Evolutionary conservation across 1,140 invertebrate genomes (phyloP).

Genomic region (Dinoponera quadriceps): DNA sequence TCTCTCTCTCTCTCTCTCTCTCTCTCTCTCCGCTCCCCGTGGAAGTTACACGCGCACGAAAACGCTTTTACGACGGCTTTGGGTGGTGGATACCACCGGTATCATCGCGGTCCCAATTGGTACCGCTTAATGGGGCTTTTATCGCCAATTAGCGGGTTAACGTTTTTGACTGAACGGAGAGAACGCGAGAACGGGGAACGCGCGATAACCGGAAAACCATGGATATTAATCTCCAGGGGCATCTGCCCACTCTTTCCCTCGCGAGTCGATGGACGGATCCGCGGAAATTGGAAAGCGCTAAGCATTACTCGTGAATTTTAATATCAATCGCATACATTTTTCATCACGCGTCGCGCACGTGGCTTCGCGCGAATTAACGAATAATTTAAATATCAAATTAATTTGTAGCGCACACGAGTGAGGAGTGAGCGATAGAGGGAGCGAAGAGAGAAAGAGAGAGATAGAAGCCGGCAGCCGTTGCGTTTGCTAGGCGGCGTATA

Average conservation of each 20-base stretch:
- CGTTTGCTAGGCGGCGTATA: neutral
- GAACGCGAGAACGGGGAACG: too few relatives aligned
- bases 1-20: too few relatives aligned
- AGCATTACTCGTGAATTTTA: neutral
- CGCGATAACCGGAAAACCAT: neutral
- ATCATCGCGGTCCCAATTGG: neutral
- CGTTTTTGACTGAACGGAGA: slow-evolving; percentile 23
- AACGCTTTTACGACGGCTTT: neutral
- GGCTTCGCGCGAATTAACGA: neutral
- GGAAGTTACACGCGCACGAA: too few relatives aligned
- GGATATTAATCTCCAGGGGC: neutral
- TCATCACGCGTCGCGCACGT: neutral
- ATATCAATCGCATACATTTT: neutral
- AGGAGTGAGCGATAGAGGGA: too few relatives aligned
- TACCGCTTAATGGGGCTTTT: neutral
- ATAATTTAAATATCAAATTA: slow-evolving; percentile 32
- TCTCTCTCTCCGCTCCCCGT: neutral
- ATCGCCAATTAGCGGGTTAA: neutral
- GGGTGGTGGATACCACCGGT: too few relatives aligned
- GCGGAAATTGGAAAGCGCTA: neutral
- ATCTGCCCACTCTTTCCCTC: too few relatives aligned
- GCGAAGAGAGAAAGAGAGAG: too few relatives aligned
- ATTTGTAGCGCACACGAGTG: slow-evolving; percentile 1
- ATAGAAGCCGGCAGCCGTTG: too few relatives aligned
- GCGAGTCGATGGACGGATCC: neutral